These are phyloP conservation scores for Virgularia gustaviana DNA, from an alignment of 92 coral and sea anemone genomes.

Conservation along the genomic window DNA sequence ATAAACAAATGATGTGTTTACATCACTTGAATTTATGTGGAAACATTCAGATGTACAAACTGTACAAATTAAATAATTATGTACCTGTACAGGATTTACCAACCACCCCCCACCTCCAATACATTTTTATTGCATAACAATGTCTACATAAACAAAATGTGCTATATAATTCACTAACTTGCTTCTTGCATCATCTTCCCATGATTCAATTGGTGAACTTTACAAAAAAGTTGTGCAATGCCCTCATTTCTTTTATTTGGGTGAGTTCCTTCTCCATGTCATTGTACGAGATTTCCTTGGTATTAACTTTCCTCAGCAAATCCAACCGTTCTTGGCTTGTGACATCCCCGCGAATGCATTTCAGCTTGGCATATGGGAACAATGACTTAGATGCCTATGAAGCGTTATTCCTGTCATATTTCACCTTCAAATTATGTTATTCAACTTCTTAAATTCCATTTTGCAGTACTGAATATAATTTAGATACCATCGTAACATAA, in stretches of 20 bases:
- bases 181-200: constrained; percentile 16
- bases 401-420: too few relatives aligned
- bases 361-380: constrained; percentile 21
- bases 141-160: neutral
- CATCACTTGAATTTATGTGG: too few relatives aligned
- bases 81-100: neutral
- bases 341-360: constrained; percentile 21
- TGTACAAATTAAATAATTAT: too few relatives aligned
- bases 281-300: neutral
- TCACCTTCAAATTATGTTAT: too few relatives aligned
- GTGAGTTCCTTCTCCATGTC: constrained; percentile 20
- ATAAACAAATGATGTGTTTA: too few relatives aligned
- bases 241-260: constrained; percentile 28
- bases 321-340: neutral
- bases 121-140: neutral
- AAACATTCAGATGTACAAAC: too few relatives aligned
- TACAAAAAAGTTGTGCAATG: constrained; percentile 12
- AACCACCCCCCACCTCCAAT: neutral
- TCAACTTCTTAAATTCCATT: too few relatives aligned
- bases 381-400: neutral
- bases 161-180: neutral
- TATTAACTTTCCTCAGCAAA: neutral
- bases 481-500: too few relatives aligned
- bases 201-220: constrained; percentile 6
- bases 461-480: too few relatives aligned